Base-by-base conservation (phyloP, 2,113 vertebrate genomes). In the Apodemus speciosus region DNA sequence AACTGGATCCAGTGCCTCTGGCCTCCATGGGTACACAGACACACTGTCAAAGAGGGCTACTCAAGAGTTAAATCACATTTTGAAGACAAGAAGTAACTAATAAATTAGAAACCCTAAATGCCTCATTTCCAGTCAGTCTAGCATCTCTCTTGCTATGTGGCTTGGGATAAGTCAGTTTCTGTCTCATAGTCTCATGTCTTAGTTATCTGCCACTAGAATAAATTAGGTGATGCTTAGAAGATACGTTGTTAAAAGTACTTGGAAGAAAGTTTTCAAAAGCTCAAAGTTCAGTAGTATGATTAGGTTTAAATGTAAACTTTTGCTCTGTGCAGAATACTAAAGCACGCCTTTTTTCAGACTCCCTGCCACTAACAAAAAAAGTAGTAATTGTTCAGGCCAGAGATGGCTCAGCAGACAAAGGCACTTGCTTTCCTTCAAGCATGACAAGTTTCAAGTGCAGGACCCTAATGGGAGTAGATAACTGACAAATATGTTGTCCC, bases 61-160 rank as follows among this genome's bases (percentile, higher is more conserved):
- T 56, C 16, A 90, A 89, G 60, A 81, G 60, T 72, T 85, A 93
- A 72, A 69, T 95, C 69, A 49, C 71, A 66, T 46, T 91, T 30
- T 87, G 53, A 76, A 91, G 30, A 43, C 2, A 93, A 71, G 81
- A 90, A 92, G 46, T 88, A 80, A 58, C 84, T 86, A 80, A 46
- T 43, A 32, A 80, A 91, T 81, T n/a, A 68, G 62, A 90, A 85
- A 83, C n/a, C 10, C 20, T 51, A 89, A 5, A 76, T 76, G 49
- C 80, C 68, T 43, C 21, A 86, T 27, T 30, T 72, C 18, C 76
- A 83, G 66, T 94, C 85, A 81, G 62, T 92, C 83, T 35, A 18
- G 32, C 62, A 77, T 90, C 6, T 88, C 35, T 86, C 14, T 30
- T 68, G 49, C 68, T 77, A 16, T 38, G 60, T 25, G 27, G 76